These are phyloP conservation scores for Lycorma delicatula DNA, from an alignment of 1,140 invertebrate genomes.

Conservation along the genomic window DNA sequence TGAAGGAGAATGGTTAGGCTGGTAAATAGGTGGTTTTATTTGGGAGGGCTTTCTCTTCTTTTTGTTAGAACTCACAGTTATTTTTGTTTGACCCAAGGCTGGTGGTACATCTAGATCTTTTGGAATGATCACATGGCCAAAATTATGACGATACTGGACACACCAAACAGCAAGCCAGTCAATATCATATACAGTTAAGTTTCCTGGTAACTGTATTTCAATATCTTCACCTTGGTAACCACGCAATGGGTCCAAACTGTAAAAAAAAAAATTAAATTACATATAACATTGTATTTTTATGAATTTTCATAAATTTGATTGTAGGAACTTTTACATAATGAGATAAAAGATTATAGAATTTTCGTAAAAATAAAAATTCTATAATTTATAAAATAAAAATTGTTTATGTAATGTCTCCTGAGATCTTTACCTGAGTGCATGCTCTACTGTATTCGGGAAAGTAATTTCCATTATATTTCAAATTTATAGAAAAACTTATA, in stretches of 20 bases:
- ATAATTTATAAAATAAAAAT: too few species aligned
- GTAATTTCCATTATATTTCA: too few species aligned
- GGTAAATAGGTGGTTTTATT: neutral
- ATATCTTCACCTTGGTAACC: slow-evolving; percentile 86
- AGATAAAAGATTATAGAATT: too few species aligned
- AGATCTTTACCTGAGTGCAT: too few species aligned
- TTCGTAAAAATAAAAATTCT: too few species aligned
- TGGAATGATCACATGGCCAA: slow-evolving; percentile 81
- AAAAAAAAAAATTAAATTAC: slow-evolving; percentile 8
- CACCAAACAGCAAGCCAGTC: slow-evolving; percentile 90
- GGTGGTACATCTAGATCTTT: slow-evolving; percentile 83
- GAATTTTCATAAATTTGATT: too few species aligned
- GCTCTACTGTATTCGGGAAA: too few species aligned
- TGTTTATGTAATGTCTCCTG: too few species aligned
- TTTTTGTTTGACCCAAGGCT: slow-evolving; percentile 77
- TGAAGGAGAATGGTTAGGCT: too few species aligned
- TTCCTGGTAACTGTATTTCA: slow-evolving; percentile 74
- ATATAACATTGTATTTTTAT: too few species aligned
- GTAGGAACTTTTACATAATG: too few species aligned
- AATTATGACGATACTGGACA: slow-evolving; percentile 76
- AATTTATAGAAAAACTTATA: too few species aligned
- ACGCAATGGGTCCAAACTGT: slow-evolving; percentile 62
- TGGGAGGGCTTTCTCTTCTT: slow-evolving; percentile 3
- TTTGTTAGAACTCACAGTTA: slow-evolving; percentile 54
- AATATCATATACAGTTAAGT: slow-evolving; percentile 81